Conservation (phyloP, 2,113 vertebrate species). For the Prionailurus bengalensis region DNA sequence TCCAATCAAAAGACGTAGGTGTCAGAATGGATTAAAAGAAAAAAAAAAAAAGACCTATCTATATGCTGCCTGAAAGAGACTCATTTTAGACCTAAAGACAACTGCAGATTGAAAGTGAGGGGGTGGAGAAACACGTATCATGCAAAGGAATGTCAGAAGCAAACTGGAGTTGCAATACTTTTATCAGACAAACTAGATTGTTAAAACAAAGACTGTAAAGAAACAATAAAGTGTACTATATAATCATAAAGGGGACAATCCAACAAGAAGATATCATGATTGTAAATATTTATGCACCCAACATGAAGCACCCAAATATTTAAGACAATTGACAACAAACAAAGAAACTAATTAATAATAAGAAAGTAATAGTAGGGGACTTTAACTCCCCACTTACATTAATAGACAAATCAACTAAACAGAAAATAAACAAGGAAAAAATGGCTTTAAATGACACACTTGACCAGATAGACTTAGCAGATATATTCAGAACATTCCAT, state of each 20-base stretch:
- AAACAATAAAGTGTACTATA: background rate
- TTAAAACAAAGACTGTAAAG: background rate
- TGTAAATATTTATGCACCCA: background rate
- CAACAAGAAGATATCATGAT: background rate
- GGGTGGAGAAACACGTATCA: background rate
- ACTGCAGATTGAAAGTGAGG: background rate
- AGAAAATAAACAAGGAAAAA: background rate
- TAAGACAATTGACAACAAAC: background rate
- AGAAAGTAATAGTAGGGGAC: background rate
- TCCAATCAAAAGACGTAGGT: background rate
- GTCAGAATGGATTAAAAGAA: background rate
- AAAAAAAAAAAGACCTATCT: background rate
- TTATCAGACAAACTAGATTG: background rate
- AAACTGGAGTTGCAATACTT: background rate
- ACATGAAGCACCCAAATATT: background rate
- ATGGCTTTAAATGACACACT: background rate
- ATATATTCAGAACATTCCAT: background rate
- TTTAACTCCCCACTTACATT: background rate
- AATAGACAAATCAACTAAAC: background rate
- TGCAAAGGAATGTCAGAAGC: background rate
- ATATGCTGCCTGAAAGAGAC: background rate
- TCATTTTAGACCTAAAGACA: background rate
- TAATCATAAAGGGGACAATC: background rate
- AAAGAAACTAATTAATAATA: background rate
- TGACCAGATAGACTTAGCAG: background rate